These are phyloP conservation scores for Cantharis rufa DNA, from an alignment of 2,888 invertebrate genomes.

Conservation along the genomic window DNA sequence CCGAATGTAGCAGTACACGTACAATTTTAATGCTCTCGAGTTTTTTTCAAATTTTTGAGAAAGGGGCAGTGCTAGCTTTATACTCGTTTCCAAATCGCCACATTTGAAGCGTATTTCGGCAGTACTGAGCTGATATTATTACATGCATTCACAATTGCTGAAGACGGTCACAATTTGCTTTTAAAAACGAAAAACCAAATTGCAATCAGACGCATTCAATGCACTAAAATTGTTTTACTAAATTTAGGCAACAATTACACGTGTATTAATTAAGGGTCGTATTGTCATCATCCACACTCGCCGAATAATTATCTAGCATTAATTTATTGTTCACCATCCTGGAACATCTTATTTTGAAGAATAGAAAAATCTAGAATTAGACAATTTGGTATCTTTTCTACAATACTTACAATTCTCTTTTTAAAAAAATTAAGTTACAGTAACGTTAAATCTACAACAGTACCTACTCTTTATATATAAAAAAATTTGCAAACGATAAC, in stretches of 20 bases:
- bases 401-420: not conserved
- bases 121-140: slow-evolving; percentile 48
- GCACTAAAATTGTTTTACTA: slow-evolving; percentile 38
- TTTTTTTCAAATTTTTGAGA: not conserved
- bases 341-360: not conserved
- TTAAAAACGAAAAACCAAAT: slow-evolving; percentile 1
- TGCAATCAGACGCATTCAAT: slow-evolving; percentile 23
- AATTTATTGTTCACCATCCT: not conserved
- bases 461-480: slow-evolving; percentile 22
- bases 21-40: not conserved
- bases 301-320: slow-evolving; percentile 25
- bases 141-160: slow-evolving; percentile 42
- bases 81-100: slow-evolving; percentile 8
- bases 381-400: not conserved
- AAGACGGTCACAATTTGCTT: slow-evolving; percentile 31
- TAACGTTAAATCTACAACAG: slow-evolving; percentile 21
- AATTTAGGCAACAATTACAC: slow-evolving; percentile 39
- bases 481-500: slow-evolving; percentile 29
- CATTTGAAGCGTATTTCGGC: slow-evolving; percentile 40
- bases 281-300: slow-evolving; percentile 32
- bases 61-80: not conserved
- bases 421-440: slow-evolving; percentile 5
- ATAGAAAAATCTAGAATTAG: slow-evolving; percentile 4
- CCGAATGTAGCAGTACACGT: not conserved
- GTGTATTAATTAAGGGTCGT: slow-evolving; percentile 21